Evolutionary conservation across 2,797 vertebrate genomes (phyloP).

Genomic region (Pyrocephalus nanus): DNA sequence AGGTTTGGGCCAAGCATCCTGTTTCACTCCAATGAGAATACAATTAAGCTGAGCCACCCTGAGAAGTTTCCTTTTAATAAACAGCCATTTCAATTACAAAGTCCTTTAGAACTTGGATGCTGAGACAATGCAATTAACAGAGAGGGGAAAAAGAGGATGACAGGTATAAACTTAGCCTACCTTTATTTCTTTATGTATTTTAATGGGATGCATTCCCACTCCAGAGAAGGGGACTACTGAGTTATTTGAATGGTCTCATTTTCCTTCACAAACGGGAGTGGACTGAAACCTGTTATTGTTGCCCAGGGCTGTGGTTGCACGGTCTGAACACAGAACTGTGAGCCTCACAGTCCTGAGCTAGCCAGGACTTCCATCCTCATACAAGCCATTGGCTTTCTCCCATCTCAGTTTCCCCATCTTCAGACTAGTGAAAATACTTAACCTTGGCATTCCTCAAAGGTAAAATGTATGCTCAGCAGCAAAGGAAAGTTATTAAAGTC

Average conservation of each 20-base stretch:
- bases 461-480: not conserved
- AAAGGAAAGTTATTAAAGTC: not conserved
- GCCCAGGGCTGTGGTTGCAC: not conserved
- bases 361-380: not conserved
- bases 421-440: not conserved
- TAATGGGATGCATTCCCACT: not conserved
- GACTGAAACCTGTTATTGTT: not conserved
- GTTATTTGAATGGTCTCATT: not conserved
- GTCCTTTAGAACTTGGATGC: not conserved
- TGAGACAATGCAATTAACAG: not conserved
- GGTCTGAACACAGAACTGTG: not conserved
- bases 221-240: not conserved
- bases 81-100: not conserved
- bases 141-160: fast-evolving
- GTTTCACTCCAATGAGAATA: slow-evolving; percentile 62
- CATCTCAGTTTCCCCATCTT: not conserved
- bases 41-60: slow-evolving; percentile 8
- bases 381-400: not conserved
- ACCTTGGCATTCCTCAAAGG: not conserved
- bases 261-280: not conserved
- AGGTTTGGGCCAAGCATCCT: slow-evolving; percentile 78
- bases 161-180: not conserved
- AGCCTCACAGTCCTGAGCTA: not conserved
- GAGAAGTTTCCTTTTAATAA: slow-evolving; percentile 40
- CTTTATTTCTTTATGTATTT: not conserved